These are phyloP conservation scores for Pangasius djambal DNA, from an alignment of 2,797 vertebrate genomes.

Conservation along the genomic window DNA sequence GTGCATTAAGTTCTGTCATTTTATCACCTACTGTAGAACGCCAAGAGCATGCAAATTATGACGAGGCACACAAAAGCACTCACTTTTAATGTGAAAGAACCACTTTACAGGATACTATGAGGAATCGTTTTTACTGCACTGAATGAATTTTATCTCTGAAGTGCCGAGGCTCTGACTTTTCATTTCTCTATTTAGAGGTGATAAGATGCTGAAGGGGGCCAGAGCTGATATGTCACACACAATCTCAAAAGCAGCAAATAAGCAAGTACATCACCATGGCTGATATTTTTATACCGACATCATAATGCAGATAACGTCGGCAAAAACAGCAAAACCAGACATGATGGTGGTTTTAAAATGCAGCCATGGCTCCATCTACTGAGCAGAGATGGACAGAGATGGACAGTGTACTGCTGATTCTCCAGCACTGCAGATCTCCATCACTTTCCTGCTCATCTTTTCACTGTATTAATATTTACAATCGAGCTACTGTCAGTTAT, in stretches of 20 bases:
- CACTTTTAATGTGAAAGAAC: constrained; percentile 6
- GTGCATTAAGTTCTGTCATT: constrained; percentile 63
- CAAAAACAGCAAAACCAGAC: constrained; percentile 7
- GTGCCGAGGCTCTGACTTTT: not conserved
- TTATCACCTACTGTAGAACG: constrained; percentile 54
- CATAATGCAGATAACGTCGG: constrained; percentile 39
- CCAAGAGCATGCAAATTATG: constrained; percentile 48
- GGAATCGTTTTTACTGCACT: not conserved
- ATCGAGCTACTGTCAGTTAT: not conserved
- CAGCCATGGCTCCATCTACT: constrained; percentile 61
- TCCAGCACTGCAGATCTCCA: constrained; percentile 21
- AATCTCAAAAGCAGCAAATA: constrained; percentile 18
- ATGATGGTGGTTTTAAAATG: constrained; percentile 36
- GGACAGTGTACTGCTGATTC: not conserved
- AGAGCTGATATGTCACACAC: not conserved
- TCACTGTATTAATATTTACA: not conserved
- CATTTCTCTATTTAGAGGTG: constrained; percentile 13
- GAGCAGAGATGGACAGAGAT: constrained; percentile 45
- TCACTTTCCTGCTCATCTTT: not conserved
- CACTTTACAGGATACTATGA: not conserved
- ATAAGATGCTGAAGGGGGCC: not conserved
- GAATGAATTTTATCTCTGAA: constrained; percentile 28
- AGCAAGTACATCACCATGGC: not conserved
- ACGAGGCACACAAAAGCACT: constrained; percentile 45
- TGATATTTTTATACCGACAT: constrained; percentile 23